A percentile compares a stretch with the other conserved stretches of the same genome.
Conservation (phyloP, 2,797 vertebrate genomes). For the Sebastes steindachneri region DNA sequence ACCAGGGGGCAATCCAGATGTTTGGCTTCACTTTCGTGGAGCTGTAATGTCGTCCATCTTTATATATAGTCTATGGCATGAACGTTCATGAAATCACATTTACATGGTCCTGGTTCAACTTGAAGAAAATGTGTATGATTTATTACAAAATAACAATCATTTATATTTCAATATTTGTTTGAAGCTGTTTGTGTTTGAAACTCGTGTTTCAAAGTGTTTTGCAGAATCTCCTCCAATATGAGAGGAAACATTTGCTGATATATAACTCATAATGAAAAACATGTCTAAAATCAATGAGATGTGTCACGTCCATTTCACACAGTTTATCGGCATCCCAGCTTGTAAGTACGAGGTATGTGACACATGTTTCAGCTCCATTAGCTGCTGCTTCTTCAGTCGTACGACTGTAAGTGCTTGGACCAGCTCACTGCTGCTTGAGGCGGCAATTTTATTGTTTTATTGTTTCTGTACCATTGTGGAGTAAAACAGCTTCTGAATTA, state of each 20-base stretch:
- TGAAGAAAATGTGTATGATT: neutral
- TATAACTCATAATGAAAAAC: neutral
- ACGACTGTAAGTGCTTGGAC: neutral
- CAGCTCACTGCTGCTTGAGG: neutral
- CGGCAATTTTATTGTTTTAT: neutral
- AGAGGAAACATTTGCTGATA: neutral
- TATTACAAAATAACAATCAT: neutral
- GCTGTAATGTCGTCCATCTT: no score
- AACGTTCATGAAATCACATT: neutral
- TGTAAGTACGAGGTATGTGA: conserved; percentile 51
- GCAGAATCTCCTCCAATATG: neutral
- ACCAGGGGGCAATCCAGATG: no score
- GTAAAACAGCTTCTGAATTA: neutral
- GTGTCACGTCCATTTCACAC: conserved; percentile 32
- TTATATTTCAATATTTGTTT: neutral
- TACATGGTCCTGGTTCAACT: no score
- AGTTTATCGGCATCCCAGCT: conserved; percentile 45
- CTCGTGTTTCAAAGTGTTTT: neutral
- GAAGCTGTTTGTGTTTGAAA: neutral
- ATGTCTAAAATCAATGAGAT: neutral
- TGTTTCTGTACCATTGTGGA: neutral
- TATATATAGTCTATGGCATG: no score
- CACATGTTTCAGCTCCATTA: neutral
- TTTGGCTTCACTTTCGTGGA: no score
- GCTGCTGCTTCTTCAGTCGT: conserved; percentile 3